Evolutionary conservation across 2,888 invertebrate species (phyloP), one percentile per base, ranked within the genome.

Genomic region (Acleris literana): DNA sequence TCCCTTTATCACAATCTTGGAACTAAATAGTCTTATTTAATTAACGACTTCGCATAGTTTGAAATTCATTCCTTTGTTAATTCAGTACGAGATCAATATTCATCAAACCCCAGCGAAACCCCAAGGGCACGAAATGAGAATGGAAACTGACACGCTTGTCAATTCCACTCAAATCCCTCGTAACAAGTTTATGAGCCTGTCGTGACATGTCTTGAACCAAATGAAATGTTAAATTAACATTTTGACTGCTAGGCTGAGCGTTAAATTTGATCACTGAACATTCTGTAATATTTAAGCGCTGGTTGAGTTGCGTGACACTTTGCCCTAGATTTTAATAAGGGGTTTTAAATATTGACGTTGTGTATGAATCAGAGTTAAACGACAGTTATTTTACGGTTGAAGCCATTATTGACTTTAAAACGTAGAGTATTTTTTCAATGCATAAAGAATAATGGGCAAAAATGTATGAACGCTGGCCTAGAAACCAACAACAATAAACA

Each of bases 241-340:
- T 13, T 39, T 39, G 39, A 13, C 11, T 39, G 4, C 9, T 44
- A 9, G 9, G 9, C 33, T 33, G 46, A 43, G 48, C 60, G 39
- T 59, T 51, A 51, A 49, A 18, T 44, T 22, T 53, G 53, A 53
- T 53, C 33, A 33, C 46, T 13, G 2, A 9, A 46, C 52, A 49
- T 43, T 22, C 25, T 48, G 53, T 55, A 49, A 60, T 64, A 58
- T 13, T 20, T 54, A 49, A 25, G 43, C 52, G 51, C 43, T 59
- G 22, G 39, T 39, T 20, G 16, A 20, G 55, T 64, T 25, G 64
- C 64, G 64, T 64, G 64, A 64, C 54, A 29, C 17, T 29, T 29
- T 33, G 64, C 49, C 59, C 54, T 18, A 43, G 64, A 60, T 64
- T 60, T 49, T 60, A 64, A 60, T 64, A 64, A 54, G 39, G 59